A percentile compares a stretch with the other conserved stretches of the same genome.
Conservation (phyloP, 2,888 invertebrate genomes). For the Podabrus alpinus region DNA sequence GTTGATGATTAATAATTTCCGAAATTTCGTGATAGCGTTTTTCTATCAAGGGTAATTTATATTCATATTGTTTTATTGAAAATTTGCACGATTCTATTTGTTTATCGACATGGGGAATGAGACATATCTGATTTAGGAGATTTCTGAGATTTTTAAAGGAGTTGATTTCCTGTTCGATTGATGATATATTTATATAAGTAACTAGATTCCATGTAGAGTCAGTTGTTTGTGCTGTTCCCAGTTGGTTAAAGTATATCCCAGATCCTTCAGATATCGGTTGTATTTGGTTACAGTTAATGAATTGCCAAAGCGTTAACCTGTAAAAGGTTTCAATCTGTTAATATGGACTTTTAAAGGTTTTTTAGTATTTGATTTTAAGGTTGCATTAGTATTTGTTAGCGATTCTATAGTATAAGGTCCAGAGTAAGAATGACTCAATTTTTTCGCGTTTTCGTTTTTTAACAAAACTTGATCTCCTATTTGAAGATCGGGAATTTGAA, state of each 20-base stretch:
- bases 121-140: neutral
- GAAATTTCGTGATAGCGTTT: neutral
- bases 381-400: conserved; percentile 25
- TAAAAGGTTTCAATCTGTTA: no score
- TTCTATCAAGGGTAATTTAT: neutral
- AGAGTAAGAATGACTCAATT: no score
- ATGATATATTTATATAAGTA: neutral
- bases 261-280: neutral
- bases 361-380: conserved; percentile 29
- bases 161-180: neutral
- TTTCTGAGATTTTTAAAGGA: neutral
- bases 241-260: neutral
- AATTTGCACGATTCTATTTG: neutral
- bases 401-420: no score
- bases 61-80: neutral
- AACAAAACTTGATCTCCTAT: no score
- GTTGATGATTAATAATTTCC: neutral
- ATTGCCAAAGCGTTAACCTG: conserved; percentile 17
- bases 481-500: no score
- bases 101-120: neutral
- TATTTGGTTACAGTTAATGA: neutral
- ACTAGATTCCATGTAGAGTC: neutral
- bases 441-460: no score
- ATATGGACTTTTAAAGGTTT: conserved; percentile 17
- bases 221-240: neutral